Conservation (phyloP, 2,888 invertebrate species). For the Spodoptera exigua region DNA sequence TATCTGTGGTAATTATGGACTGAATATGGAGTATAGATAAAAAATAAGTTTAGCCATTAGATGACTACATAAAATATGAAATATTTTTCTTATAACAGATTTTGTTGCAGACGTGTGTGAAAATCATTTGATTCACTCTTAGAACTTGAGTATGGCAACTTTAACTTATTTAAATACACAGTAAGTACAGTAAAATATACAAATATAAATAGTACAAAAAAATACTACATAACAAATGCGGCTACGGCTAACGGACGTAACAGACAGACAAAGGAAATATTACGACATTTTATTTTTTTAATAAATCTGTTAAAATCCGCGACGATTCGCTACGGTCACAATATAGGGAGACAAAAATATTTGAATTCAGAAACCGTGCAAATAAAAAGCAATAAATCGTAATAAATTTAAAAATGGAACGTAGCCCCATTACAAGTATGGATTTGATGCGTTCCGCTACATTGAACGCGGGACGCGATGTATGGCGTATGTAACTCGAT, state of each 20-base stretch:
- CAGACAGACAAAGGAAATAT: conserved; percentile 29
- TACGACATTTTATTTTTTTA: conserved; percentile 46
- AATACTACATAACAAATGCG: no score
- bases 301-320: conserved; percentile 58
- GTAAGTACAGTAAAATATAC: no score
- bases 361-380: conserved; percentile 68
- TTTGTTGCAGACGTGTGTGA: no score
- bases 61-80: no score
- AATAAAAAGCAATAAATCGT: conserved; percentile 79
- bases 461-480: conserved; percentile 78
- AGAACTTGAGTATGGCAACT: no score
- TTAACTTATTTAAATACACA: no score
- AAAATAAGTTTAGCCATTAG: no score
- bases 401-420: conserved; percentile 79
- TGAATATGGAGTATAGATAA: background rate
- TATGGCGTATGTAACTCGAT: conserved; percentile 82
- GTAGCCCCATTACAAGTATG: conserved; percentile 59
- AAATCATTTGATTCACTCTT: no score
- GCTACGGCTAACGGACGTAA: conserved; percentile 6
- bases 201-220: no score
- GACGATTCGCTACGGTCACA: conserved; percentile 66
- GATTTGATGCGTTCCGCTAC: conserved; percentile 84
- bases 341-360: conserved; percentile 67
- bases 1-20: conserved; percentile 6
- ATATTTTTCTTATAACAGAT: no score